Base-by-base conservation (phyloP, 2,888 invertebrate species). In the Sturmia bella region DNA sequence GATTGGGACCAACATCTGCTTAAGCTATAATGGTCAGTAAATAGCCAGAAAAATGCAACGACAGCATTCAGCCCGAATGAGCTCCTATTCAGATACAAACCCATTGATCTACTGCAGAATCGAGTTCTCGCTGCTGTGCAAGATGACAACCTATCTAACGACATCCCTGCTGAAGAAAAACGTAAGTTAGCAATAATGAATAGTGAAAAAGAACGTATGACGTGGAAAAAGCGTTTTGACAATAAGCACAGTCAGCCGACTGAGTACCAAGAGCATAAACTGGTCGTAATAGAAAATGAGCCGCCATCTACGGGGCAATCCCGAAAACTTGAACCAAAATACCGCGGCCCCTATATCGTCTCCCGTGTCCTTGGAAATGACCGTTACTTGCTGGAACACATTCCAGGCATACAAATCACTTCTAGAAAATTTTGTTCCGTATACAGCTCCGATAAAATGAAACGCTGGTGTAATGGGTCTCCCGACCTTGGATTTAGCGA, bases 331-430 rank as follows among this genome's bases (percentile, higher is more conserved):
- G 76, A 85, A 15, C 80, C 79, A 1, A 81, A 76, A 61, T 84
- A 70, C 39, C 56, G 74, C 0, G 83, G 83, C 0, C 84, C 81
- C 1, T 85, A 83, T 19, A 41, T 74, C 1, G 54, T 84, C 4
- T 7, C 73, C 0, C 70, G 72, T 9, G 82, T 74, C 12, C 68
- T 85, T 2, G 76, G 59, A 1, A 83, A 85, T 7, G 83, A 84
- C 27, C 70, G 84, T 0, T 85, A 84, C 41, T 32, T 84, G 1
- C n/a, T 84, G 1, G 83, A 83, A 76, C 80, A 85, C 59, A 81
- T 82, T 1, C 75, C 76, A 9, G 80, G 84, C 17, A 59, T 82
- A n/a, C n/a, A n/a, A n/a, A n/a, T n/a, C n/a, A n/a, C n/a, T n/a
- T n/a, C n/a, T n/a, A n/a, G n/a, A n/a, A n/a, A n/a, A n/a, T n/a